Base-by-base conservation (phyloP, 2,113 vertebrate genomes). In the Acanthisitta chloris region DNA sequence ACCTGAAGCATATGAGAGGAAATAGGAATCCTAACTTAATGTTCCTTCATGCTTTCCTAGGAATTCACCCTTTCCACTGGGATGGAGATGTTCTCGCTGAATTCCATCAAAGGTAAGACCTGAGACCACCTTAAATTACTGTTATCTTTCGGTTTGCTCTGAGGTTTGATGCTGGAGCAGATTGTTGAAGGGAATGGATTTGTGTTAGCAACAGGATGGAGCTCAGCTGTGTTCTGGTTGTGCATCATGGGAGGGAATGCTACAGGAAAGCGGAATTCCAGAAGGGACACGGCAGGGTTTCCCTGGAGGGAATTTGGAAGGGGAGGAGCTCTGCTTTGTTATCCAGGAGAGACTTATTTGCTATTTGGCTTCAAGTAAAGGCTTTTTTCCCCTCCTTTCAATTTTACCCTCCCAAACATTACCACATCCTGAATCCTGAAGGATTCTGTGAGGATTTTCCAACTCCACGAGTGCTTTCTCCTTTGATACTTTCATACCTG, bases 81-180 rank as follows among this genome's bases (percentile, higher is more conserved):
- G 95, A 98, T 97, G 97, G 98, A 98, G 97, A 98, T 98, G 98
- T 98, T 98, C 97, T 98, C 97, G 85, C 82, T 98, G 96, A 98
- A 98, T 64, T 98, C 98, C 94, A 97, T 98, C 64, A 98, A 98
- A 98, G 98, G 98, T 98, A 97, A 97, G 88, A 10, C 6, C 48
- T 29, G 42, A 12, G 36, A 23, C 38, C 10, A 34, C 26, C 70
- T 34, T 6, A 6, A 3, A 0, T 4, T 17, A 1, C 23, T 16
- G 5, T 14, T 31, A 0, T 7, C 8, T 40, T 9, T 6, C 7
- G 1, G 4, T 54, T 61, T 8, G n/a, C 46, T 58, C 17, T 2
- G 38, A 10, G 73, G 15, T 15, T 33, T 80, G 4, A 33, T 16
- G 12, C 36, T 55, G 3, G 6, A 42, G 64, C 49, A 52, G 64